Evolutionary conservation across 2,888 invertebrate genomes (phyloP).

Genomic region (Luperina nickerlii): DNA sequence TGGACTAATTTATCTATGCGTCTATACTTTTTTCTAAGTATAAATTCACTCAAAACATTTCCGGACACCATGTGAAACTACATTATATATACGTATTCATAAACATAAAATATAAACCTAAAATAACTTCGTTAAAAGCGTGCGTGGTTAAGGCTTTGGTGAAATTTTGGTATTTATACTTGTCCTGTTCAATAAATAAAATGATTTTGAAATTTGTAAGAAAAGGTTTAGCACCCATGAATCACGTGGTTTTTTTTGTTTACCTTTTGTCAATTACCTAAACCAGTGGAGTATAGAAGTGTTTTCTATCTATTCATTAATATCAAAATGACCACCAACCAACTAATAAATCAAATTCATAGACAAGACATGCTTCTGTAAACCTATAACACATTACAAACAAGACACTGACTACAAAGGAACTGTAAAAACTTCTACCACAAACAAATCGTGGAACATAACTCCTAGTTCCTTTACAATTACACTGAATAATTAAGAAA

Average conservation of each 20-base stretch:
- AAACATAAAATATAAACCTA: neutral
- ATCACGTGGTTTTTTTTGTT: neutral
- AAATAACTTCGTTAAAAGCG: neutral
- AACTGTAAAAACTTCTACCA: conserved; percentile 9
- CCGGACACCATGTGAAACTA: neutral
- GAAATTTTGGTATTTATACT: neutral
- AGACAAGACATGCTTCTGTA: neutral
- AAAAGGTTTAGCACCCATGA: neutral
- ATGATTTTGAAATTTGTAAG: neutral
- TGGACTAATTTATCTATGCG: neutral
- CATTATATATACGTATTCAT: neutral
- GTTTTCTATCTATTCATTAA: neutral
- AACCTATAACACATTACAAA: neutral
- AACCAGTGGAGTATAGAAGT: neutral
- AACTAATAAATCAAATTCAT: neutral
- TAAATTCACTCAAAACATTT: neutral
- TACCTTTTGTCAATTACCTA: neutral
- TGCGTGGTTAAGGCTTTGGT: neutral
- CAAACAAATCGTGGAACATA: conserved; percentile 51
- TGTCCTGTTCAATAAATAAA: neutral
- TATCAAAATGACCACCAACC: no score
- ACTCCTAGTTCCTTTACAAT: conserved; percentile 58
- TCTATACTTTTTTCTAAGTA: neutral
- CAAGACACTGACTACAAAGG: conserved; percentile 21
- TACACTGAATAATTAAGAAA: conserved; percentile 83